Percentiles rank a stretch among this genome's conserved stretches.
These are phyloP conservation scores for Thereva unica DNA, from an alignment of 2,888 invertebrate species.

Conservation along the genomic window DNA sequence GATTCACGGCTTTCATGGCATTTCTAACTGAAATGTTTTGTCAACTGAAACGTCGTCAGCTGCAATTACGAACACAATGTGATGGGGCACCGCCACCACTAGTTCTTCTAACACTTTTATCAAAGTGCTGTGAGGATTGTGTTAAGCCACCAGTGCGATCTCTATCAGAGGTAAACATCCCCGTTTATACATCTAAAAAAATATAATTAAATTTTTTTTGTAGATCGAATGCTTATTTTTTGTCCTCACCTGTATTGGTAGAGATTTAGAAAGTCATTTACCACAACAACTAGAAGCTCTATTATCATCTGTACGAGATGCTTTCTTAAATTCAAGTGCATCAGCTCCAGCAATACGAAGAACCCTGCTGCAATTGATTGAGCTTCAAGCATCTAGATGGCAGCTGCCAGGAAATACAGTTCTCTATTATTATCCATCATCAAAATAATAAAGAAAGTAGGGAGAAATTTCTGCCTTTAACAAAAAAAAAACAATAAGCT, in stretches of 20 bases:
- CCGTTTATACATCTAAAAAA: background rate
- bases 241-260: conserved; percentile 84
- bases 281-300: conserved; percentile 80
- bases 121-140: conserved; percentile 88
- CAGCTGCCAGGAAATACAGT: conserved; percentile 87
- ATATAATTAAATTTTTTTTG: conserved; percentile 42
- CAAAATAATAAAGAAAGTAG: conserved; percentile 56
- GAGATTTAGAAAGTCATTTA: conserved; percentile 81
- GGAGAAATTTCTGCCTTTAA: conserved; percentile 12
- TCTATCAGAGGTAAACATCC: conserved; percentile 70
- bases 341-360: conserved; percentile 78
- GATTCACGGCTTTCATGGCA: conserved; percentile 82
- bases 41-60: conserved; percentile 73
- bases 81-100: conserved; percentile 70
- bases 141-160: conserved; percentile 81
- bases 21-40: conserved; percentile 90
- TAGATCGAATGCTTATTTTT: conserved; percentile 88
- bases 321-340: conserved; percentile 75
- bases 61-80: conserved; percentile 62
- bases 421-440: conserved; percentile 81
- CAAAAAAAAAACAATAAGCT: conserved; percentile 4
- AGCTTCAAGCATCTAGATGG: conserved; percentile 89
- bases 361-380: conserved; percentile 85
- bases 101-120: conserved; percentile 79
- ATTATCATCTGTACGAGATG: conserved; percentile 79